A percentile compares a stretch with the other conserved stretches of the same genome.
phyloP scores from a whole-genome alignment of 2,797 vertebrate species.

The Microcaecilia unicolor region DNA sequence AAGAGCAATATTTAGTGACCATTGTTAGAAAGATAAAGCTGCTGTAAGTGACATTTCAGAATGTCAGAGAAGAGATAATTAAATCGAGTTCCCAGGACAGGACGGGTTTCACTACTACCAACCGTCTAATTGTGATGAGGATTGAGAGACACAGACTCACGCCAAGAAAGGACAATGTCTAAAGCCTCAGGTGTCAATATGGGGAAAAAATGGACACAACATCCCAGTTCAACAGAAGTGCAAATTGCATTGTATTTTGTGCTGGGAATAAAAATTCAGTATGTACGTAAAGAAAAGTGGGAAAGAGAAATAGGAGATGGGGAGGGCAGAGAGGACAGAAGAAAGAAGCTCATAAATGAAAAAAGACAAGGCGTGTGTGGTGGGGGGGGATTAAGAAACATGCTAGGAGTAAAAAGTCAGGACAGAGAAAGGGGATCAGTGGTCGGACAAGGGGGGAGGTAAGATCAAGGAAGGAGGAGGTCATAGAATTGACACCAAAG shows the following conservation, averaged over 20 bases:
- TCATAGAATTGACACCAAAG: too few relatives aligned
- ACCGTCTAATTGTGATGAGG: slow-evolving; percentile 27
- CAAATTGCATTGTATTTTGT: not conserved
- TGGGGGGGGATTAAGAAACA: too few relatives aligned
- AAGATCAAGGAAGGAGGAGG: too few relatives aligned
- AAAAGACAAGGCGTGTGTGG: too few relatives aligned
- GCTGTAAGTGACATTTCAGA: slow-evolving; percentile 24
- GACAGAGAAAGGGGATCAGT: not conserved
- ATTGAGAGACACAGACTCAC: slow-evolving; percentile 10
- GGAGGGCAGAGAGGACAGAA: not conserved
- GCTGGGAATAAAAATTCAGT: too few relatives aligned
- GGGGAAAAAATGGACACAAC: not conserved
- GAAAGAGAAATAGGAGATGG: not conserved
- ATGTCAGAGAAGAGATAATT: slow-evolving; percentile 14
- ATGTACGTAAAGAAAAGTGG: too few relatives aligned
- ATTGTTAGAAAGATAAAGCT: not conserved
- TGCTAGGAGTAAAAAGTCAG: too few relatives aligned
- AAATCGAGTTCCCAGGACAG: slow-evolving; percentile 16
- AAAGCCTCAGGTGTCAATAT: not conserved
- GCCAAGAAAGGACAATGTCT: not conserved
- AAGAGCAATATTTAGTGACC: not conserved
- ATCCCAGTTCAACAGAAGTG: too few relatives aligned
- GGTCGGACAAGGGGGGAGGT: not conserved
- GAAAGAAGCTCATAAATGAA: too few relatives aligned
- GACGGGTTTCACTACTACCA: slow-evolving; percentile 19